Base-by-base conservation (phyloP, 2,888 invertebrate species). In the Ophion obscuratus region DNA sequence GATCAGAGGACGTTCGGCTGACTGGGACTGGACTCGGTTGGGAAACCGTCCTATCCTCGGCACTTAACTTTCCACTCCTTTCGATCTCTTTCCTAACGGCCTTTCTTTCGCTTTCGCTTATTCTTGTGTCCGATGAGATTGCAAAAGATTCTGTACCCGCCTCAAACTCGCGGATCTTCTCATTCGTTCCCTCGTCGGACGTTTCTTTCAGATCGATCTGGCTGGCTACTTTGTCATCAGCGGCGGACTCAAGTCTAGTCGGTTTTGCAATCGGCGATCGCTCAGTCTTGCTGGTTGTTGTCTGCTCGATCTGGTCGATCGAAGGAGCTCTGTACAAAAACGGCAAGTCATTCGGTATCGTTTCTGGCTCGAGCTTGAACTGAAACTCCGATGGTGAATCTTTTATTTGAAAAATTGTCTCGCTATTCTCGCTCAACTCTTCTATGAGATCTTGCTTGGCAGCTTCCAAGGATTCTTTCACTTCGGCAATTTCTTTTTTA, bases 341-440 rank as follows among this genome's bases (percentile, higher is more conserved):
- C 31, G 95, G 95, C 70, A 96, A 94, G 91, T 96, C 96, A 92
- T 96, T 96, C 62, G 95, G 95, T 67, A 96, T 96, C 24, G 95
- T 95, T 93, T 96, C 96, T 24, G 95, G 95, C 88, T 94, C 92
- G 2, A 96, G 93, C 93, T 96, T 96, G 80, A 97, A 96, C 91
- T 97, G 96, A 90, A 97, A 97, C 92, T 97, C 97, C 1, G 96
- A 96, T 4, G 97, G 96, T 0, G 97, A 96, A 88, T 97, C 96
- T 90, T 97, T 96, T 10, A 95, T 94, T 81, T 94, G 94, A 44
- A 94, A 92, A 53, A 94, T 91, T 57, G 93, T 94, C 76, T 94
- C 94, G 88, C 96, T 96, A 91, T 96, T 96, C 74, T 96, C 95
- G 87, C 95, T 96, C 10, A 96, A 95, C 88, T 96, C 96, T 90